Conservation (phyloP, 2,797 vertebrate genomes). For the Discoglossus pictus region DNA sequence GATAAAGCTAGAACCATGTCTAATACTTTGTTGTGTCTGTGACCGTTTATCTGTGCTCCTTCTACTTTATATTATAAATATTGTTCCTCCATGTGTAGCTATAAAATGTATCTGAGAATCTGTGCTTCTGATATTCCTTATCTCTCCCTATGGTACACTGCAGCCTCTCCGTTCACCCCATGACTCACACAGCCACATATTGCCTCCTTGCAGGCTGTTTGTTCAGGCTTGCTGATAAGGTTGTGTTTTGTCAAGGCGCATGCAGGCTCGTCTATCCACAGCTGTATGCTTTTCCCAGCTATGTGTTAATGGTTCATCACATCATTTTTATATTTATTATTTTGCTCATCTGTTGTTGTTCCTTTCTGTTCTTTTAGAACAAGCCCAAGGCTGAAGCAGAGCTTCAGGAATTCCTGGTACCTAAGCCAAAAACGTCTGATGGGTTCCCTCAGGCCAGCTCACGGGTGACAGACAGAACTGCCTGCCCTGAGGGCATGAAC, state of each 20-base stretch:
- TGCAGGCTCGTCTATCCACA: background rate
- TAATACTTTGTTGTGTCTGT: no score
- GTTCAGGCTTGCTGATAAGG: slow-evolving; percentile 16
- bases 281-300: slow-evolving; percentile 34
- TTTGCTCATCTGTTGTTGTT: slow-evolving; percentile 21
- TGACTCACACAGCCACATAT: slow-evolving; percentile 22
- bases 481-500: slow-evolving; percentile 65
- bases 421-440: slow-evolving; percentile 61
- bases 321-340: no score
- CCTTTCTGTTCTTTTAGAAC: slow-evolving; percentile 64
- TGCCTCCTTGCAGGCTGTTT: slow-evolving; percentile 10
- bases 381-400: slow-evolving; percentile 61
- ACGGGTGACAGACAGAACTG: slow-evolving; percentile 49
- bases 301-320: no score
- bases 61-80: background rate
- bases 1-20: no score
- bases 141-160: slow-evolving; percentile 13
- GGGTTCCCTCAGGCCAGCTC: slow-evolving; percentile 61
- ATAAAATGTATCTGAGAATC: slow-evolving; percentile 1
- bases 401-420: slow-evolving; percentile 49
- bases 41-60: background rate
- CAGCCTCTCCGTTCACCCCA: slow-evolving; percentile 2
- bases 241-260: slow-evolving; percentile 15
- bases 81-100: background rate
- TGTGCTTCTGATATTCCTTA: slow-evolving; percentile 10